Evolutionary conservation across 2,797 vertebrate genomes (phyloP), one percentile per base, ranked within the genome.

Genomic region (Crenuchus spilurus): DNA sequence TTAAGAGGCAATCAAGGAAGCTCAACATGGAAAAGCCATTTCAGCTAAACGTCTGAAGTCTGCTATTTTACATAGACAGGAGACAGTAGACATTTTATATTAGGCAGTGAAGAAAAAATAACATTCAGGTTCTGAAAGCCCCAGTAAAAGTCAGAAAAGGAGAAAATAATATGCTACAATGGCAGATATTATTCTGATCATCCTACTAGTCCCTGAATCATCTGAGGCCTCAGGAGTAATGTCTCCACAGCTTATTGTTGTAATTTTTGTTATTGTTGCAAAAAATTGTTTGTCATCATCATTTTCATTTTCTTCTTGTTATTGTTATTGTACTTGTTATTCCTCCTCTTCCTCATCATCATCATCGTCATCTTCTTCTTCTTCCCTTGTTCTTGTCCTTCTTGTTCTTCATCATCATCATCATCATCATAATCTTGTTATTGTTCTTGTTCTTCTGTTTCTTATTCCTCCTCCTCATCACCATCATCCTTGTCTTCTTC

Each of bases 21-120:
- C 13, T 16, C 31, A 58, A 66, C 18, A 28, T 22, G 14, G 51
- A 64, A 72, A 67, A 63, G 66, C 35, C n/a, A 63, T 72, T 69
- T 66, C 10, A 20, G 11, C 16, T 41, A 26, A 65, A 63, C 20
- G 31, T 22, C 16, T 73, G 18, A 77, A 72, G 51, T 51, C 31
- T 20, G 8, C 64, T 58, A 42, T 48, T 60, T 71, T 46, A 33
- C 61, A 69, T 31, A 33, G 60, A 46, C 35, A 69, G 10, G 26
- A 57, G 18, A 54, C 35, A 69, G 14, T 14, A 37, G 8, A 52
- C 24, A 35, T 58, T 63, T 63, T 22, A n/a, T 41, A 60, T 70
- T 49, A 37, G 54, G 30, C 5, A 60, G 24, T n/a, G 30, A 39
- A 37, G 30, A 8, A 42, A 57, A 41, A 54, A 39, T 14, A 6